Evolutionary conservation across 2,888 invertebrate species (phyloP).

Genomic region (Pristionchus fissidentatus): DNA sequence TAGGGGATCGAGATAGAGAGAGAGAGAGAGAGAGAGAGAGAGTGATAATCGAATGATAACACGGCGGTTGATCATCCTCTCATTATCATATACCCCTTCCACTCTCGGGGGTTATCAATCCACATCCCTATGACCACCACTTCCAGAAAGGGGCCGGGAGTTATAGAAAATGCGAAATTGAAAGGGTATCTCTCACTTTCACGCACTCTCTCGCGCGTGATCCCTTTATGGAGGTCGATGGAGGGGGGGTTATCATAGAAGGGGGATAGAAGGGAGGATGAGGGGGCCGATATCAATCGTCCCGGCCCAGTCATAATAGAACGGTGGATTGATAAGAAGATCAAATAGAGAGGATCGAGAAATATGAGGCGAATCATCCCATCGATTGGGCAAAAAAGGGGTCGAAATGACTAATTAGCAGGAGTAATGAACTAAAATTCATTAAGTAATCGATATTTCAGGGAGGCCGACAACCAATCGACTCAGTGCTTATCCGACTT

Average conservation of each 20-base stretch:
- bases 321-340: constrained; percentile 16
- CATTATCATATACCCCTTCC: too few species aligned
- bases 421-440: not conserved
- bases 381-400: not conserved
- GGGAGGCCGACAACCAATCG: constrained; percentile 59
- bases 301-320: constrained; percentile 10
- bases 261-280: not conserved
- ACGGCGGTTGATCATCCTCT: too few species aligned
- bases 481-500: constrained; percentile 71
- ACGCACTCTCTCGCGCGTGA: too few species aligned
- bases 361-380: constrained; percentile 3
- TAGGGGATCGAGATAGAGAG: not conserved
- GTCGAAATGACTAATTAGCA: not conserved
- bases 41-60: too few species aligned
- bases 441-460: not conserved
- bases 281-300: not conserved
- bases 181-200: too few species aligned
- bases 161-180: too few species aligned
- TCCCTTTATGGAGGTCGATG: too few species aligned
- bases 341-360: constrained; percentile 20
- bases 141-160: too few species aligned
- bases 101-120: too few species aligned
- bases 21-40: not conserved
- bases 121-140: too few species aligned
- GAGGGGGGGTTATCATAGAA: not conserved